Base-by-base conservation (phyloP, 2,888 invertebrate genomes). In the Tiphia femorata region DNA sequence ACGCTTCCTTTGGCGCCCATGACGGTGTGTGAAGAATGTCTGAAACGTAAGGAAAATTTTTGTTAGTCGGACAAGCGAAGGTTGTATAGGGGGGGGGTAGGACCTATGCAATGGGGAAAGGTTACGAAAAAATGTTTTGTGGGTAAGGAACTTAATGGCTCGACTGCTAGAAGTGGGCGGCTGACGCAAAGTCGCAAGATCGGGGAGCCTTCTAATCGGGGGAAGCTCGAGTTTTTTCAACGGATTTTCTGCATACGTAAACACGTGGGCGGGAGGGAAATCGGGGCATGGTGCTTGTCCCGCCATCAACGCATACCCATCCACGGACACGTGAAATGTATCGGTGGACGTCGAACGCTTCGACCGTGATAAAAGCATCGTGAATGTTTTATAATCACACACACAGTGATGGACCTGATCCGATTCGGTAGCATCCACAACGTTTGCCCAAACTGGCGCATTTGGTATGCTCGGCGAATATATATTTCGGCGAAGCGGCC, bases 351-450 rank as follows among this genome's bases (percentile, higher is more conserved):
- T 21, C 41, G 40, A 53, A 47, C 48, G 38, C 50, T 55, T 54
- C 14, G 49, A 16, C 20, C 6, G 23, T 19, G 42, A 37, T 44
- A 57, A 57, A 62, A 62, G 49, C 54, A 23, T 50, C 42, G 33
- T 60, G 49, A 54, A 58, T 55, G 47, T 40, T 62, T 50, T 47
- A 35, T 49, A 37, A 50, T 46, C 29, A 44, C 19, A 47, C 10
- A 44, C 23, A 44, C 44, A 43, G 29, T 19, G 43, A 30, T 19
- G 17, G 23, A 48, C 25, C 16, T 10, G n/a, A 43, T 38, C 23
- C 17, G 48, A 38, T 29, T 43, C 8, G 37, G 8, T n/a, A 54
- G 23, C 14, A 19, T 17, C 35, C n/a, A n/a, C 41, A 25, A 8
- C 16, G 40, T 23, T 2, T 37, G 19, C 19, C 29, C 25, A 14